phyloP scores from a whole-genome alignment of 2,797 vertebrate genomes.

The Lacerta viridis region DNA sequence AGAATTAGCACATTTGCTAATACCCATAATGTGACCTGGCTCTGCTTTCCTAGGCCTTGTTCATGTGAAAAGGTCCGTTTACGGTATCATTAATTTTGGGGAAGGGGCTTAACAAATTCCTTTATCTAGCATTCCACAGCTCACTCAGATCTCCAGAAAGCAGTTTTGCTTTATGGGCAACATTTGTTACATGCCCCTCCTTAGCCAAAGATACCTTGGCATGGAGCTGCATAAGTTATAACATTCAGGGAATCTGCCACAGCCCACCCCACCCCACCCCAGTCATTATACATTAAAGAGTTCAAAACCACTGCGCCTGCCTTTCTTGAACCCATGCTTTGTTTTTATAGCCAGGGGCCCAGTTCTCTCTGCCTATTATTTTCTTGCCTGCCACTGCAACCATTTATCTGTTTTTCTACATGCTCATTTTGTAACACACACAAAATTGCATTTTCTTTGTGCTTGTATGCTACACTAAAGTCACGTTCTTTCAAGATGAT shows the following conservation, averaged over 20 bases:
- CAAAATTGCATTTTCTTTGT: background rate
- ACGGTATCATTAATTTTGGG: background rate
- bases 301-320: background rate
- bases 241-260: constrained; percentile 4
- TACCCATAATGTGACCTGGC: background rate
- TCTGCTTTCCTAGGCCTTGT: too few species aligned
- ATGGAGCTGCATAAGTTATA: background rate
- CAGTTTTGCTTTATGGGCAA: constrained; percentile 17
- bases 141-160: background rate
- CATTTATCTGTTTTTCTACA: constrained; percentile 1
- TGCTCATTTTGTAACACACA: background rate
- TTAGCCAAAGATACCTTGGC: constrained; percentile 6
- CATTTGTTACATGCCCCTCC: background rate
- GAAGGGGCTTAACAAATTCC: constrained; percentile 13
- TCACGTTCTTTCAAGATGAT: background rate
- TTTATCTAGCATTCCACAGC: constrained; percentile 27
- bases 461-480: background rate
- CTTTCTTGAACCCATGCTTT: background rate
- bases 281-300: background rate
- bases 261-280: background rate
- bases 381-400: background rate
- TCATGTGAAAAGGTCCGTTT: background rate
- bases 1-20: constrained; percentile 26
- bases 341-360: background rate
- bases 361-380: constrained; percentile 5